Base-by-base conservation (phyloP, 2,888 invertebrate genomes). In the Apoda limacodes region DNA sequence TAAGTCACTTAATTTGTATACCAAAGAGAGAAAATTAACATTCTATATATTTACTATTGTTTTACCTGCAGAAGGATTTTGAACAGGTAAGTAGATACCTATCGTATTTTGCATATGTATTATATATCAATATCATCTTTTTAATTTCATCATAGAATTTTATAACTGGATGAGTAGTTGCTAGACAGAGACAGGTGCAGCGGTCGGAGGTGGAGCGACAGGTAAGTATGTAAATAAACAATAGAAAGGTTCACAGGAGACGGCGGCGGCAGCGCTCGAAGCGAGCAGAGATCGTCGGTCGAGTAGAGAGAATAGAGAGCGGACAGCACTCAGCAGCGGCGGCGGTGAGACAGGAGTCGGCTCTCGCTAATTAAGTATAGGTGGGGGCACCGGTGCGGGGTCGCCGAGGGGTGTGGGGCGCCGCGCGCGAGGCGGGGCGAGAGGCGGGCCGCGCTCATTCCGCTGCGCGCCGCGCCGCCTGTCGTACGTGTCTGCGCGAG, bases 401-500 rank as follows among this genome's bases (percentile, higher is more conserved):
- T 45, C 42, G 52, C 43, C 45, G 40, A 45, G 39, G 42, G 41
- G 48, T 40, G 50, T 49, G 54, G 49, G 56, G 48, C 50, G 48
- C 55, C 46, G 37, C 34, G 22, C 30, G 46, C 46, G 42, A 49
- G 50, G 50, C 49, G 52, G 49, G 51, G 50, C 53, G 47, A 44
- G 59, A 57, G 63, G 66, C 62, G 66, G 63, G 57, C 57, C 61
- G 41, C 53, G 54, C 42, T 67, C 78, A 75, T 66, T 72, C 72
- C 70, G 70, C 80, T 71, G 74, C 78, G 81, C 75, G 70, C 69
- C 75, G 71, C 70, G 69, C 61, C 55, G 53, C 61, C 43, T 48
- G 51, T 45, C 58, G 59, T 68, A 70, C 75, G 72, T 63, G 60
- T 56, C 65, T 65, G 67, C 68, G 71, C 75, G 78, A 74, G 82